Percentiles rank a stretch among this genome's conserved stretches.
phyloP scores from a whole-genome alignment of 2,113 vertebrate genomes.

The Brienomyrus longianalis region DNA sequence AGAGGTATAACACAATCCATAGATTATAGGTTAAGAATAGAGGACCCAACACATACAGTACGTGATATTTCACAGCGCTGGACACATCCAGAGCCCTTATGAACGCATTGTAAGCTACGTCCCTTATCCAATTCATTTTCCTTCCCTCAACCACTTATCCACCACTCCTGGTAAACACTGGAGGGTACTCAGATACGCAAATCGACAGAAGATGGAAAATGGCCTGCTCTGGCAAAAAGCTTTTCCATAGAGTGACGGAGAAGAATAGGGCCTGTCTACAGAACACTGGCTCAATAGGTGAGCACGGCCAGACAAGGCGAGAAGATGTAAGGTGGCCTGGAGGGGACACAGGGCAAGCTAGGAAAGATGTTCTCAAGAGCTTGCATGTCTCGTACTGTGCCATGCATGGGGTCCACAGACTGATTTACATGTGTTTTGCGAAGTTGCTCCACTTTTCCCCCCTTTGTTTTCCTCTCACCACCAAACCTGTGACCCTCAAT shows the following conservation, averaged over 20 bases:
- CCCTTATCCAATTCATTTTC: conserved; percentile 15
- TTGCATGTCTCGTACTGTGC: background rate
- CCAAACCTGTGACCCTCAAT: background rate
- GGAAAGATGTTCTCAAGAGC: conserved; percentile 31
- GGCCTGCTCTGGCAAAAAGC: conserved; percentile 24
- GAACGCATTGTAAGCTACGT: conserved; percentile 26
- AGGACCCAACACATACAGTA: conserved; percentile 33
- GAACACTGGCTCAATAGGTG: conserved; percentile 16
- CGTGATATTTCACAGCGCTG: conserved; percentile 33
- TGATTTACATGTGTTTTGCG: conserved; percentile 33
- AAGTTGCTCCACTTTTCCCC: background rate
- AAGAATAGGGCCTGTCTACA: conserved; percentile 21
- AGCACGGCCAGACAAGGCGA: conserved; percentile 12
- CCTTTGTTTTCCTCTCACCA: background rate
- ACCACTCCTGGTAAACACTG: conserved; percentile 41
- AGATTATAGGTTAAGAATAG: conserved; percentile 32
- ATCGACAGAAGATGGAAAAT: conserved; percentile 29
- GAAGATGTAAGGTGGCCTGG: conserved; percentile 1
- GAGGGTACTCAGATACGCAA: conserved; percentile 37
- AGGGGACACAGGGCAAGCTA: background rate
- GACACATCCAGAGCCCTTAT: conserved; percentile 35
- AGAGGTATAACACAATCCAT: conserved; percentile 41
- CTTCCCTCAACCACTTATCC: conserved; percentile 32
- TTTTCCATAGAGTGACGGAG: conserved; percentile 28
- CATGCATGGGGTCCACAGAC: conserved; percentile 22